A percentile compares a stretch with the other conserved stretches of the same genome.
Conservation (phyloP, 2,113 vertebrate genomes). For the Glaucidium brasilianum region DNA sequence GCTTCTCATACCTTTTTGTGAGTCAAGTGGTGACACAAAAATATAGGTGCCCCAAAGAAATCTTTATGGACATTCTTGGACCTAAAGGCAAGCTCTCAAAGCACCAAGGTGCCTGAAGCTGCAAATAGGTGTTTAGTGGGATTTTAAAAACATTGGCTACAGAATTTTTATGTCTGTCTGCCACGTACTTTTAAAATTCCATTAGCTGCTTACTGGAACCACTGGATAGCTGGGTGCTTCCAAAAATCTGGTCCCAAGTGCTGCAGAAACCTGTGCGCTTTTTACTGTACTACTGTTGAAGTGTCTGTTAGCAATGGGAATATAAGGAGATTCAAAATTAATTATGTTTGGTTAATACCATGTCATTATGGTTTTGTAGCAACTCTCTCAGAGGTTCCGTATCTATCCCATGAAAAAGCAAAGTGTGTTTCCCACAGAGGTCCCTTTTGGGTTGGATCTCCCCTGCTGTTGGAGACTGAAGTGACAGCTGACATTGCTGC, state of each 20-base stretch:
- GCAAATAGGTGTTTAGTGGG: background rate
- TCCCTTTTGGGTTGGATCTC: conserved; percentile 15
- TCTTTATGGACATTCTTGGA: background rate
- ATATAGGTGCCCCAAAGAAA: background rate
- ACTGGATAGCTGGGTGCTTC: background rate
- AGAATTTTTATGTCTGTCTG: background rate
- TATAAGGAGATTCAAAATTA: background rate
- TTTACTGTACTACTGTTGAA: background rate
- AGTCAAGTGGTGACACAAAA: background rate
- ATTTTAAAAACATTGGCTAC: background rate
- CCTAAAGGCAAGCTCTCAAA: background rate
- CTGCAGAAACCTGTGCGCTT: background rate
- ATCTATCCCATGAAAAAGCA: background rate
- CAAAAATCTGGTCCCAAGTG: background rate
- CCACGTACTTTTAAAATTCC: background rate
- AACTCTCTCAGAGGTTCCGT: conserved; percentile 8
- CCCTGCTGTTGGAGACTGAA: background rate
- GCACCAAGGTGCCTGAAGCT: background rate
- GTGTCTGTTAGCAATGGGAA: background rate
- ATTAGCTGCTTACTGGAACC: background rate
- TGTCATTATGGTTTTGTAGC: conserved; percentile 18
- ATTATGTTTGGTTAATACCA: background rate
- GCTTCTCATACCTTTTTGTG: background rate
- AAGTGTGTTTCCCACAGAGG: background rate
- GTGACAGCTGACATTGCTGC: background rate